Evolutionary conservation across 2,888 invertebrate species (phyloP), one percentile per base, ranked within the genome.

Genomic region (Eudemis profundana): DNA sequence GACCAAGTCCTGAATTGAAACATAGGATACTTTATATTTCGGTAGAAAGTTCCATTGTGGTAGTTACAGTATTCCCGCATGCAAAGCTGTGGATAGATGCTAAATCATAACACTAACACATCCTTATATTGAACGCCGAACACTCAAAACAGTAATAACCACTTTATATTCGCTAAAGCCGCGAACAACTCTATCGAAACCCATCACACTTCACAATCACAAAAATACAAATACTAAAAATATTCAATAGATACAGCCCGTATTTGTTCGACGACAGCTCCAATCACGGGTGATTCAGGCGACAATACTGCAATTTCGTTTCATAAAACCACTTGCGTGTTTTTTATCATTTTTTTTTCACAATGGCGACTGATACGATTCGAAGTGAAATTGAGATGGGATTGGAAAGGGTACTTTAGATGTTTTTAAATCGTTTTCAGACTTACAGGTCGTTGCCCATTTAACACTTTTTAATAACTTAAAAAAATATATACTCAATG

Each of bases 281-380:
- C 63, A 63, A 63, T 63, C 56, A 56, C 42, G n/a, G n/a, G 40
- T 46, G 49, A 49, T 56, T 63, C 63, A 29, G 23, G 19, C 49
- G 23, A 56, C 56, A 63, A 63, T 56, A 29, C 29, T 29, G 56
- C 49, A 63, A 63, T 63, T 63, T 56, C 33, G 21, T 42, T 51
- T 14, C 10, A 21, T 40, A 33, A 21, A 54, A 19, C 4, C 40
- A 36, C 12, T 38, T 29, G 19, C 4, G 5, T 14, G 15, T 54
- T 14, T 42, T 15, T 54, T 10, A 33, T 23, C 23, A 36, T 44
- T 40, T 53, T 42, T 50, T 44, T 42, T 53, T 36, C 8, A 53
- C 51, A 38, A 38, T 51, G n/a, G 21, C 33, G 51, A 19, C 21
- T 38, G 51, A 53, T 38, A 21, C 51, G 3, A 21, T 38, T 36